A percentile compares a stretch with the other conserved stretches of the same genome.
Conservation (phyloP, 2,797 vertebrate species). For the Aselliscus stoliczkanus region DNA sequence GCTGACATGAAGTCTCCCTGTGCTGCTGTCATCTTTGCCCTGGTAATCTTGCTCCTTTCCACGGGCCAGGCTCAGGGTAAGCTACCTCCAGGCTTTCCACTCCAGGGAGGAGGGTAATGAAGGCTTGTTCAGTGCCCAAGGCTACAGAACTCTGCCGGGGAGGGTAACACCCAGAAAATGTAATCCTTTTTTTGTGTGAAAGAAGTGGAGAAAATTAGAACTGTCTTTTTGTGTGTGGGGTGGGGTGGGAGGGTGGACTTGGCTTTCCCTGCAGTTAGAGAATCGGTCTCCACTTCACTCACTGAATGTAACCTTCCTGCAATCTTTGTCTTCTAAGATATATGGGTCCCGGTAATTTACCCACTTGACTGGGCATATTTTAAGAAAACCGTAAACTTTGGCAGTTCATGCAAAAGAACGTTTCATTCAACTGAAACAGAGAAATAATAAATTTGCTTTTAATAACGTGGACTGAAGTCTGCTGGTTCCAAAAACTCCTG, state of each 20-base stretch:
- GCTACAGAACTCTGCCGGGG: slow-evolving; percentile 46
- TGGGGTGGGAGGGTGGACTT: background rate
- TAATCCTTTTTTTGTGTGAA: slow-evolving; percentile 21
- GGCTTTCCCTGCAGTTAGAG: background rate
- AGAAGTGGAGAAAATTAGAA: slow-evolving; percentile 26
- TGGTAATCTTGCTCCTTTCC: slow-evolving; percentile 24
- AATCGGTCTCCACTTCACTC: background rate
- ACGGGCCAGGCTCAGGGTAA: slow-evolving; percentile 73
- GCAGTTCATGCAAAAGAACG: slow-evolving; percentile 18
- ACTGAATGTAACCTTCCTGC: background rate
- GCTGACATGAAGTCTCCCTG: slow-evolving; percentile 62
- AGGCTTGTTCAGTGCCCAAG: slow-evolving; percentile 44
- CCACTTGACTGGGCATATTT: slow-evolving; percentile 52
- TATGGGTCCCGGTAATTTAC: slow-evolving; percentile 48
- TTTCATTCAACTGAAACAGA: background rate
- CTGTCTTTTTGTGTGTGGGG: background rate
- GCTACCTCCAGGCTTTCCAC: slow-evolving; percentile 55
- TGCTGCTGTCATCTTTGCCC: slow-evolving; percentile 48
- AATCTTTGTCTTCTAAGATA: background rate
- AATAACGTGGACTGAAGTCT: background rate
- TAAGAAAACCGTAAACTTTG: slow-evolving; percentile 62
- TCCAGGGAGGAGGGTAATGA: background rate
- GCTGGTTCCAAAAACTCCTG: background rate
- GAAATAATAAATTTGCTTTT: slow-evolving; percentile 24
- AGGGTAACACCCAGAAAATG: slow-evolving; percentile 67